Evolutionary conservation across 2,797 vertebrate genomes (phyloP).

Genomic region (Chiroxiphia lanceolata): DNA sequence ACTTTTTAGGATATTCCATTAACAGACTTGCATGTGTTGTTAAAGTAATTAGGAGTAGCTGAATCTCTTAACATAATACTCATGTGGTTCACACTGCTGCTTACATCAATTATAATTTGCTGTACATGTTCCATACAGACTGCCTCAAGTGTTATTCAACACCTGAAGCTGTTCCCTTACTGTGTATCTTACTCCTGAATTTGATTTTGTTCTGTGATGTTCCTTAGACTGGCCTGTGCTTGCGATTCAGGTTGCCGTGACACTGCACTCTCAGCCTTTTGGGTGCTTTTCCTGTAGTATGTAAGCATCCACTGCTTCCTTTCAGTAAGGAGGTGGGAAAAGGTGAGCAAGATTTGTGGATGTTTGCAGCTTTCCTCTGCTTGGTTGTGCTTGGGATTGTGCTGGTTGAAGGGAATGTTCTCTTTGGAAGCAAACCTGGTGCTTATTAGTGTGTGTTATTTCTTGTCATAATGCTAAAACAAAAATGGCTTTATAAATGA

Average conservation of each 20-base stretch:
- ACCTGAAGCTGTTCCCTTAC: not conserved
- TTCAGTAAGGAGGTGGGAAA: not conserved
- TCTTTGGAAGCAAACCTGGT: not conserved
- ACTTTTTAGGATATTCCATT: not conserved
- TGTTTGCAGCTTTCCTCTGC: not conserved
- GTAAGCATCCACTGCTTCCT: not conserved
- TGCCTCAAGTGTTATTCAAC: not conserved
- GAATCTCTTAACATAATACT: not conserved
- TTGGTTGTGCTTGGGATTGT: not conserved
- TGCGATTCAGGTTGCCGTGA: fast-evolving
- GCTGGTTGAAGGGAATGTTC: not conserved
- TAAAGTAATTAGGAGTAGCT: not conserved
- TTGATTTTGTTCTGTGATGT: fast-evolving
- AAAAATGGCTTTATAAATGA: not conserved
- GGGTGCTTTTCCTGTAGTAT: fast-evolving
- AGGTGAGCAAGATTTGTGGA: fast-evolving
- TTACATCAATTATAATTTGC: not conserved
- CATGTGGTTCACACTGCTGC: not conserved
- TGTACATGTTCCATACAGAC: not conserved
- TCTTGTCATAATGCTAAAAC: not conserved
- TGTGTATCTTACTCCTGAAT: not conserved
- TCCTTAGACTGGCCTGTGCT: not conserved
- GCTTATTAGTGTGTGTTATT: not conserved
- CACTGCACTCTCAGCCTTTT: fast-evolving
- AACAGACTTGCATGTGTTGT: not conserved